These are phyloP conservation scores for Sorex fumeus DNA, from an alignment of 2,113 vertebrate genomes.

Conservation along the genomic window DNA sequence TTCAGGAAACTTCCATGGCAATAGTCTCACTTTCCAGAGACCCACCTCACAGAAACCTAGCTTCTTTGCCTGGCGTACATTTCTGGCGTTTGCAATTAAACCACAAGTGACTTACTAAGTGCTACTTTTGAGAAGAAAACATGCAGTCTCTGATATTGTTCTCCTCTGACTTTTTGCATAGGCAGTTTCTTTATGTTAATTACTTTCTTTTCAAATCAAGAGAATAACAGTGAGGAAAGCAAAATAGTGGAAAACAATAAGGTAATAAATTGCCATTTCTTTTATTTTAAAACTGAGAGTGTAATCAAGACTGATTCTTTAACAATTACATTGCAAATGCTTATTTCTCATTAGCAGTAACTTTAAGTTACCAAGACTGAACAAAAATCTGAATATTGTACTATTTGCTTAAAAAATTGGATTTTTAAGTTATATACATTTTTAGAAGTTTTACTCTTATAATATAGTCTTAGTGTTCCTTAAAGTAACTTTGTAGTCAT, in stretches of 20 bases:
- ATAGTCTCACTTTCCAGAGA: neutral
- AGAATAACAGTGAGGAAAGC: neutral
- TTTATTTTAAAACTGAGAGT: no score
- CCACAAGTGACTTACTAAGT: neutral
- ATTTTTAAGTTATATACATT: no score
- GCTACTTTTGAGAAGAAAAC: neutral
- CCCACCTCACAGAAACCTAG: neutral
- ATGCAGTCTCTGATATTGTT: neutral
- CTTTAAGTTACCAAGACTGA: constrained; percentile 10
- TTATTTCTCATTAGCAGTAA: neutral
- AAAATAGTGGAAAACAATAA: neutral
- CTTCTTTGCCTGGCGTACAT: neutral
- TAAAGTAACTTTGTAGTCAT: neutral
- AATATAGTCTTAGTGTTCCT: neutral
- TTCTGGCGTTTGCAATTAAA: neutral
- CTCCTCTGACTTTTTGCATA: constrained; percentile 42
- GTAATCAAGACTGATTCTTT: no score
- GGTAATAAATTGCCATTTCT: neutral
- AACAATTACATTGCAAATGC: neutral
- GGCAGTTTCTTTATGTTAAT: neutral
- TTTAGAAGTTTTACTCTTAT: no score
- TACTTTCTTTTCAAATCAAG: neutral
- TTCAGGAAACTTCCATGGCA: constrained; percentile 39
- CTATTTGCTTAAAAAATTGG: no score
- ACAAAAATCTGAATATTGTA: neutral